These are phyloP conservation scores for Metacarcinus magister DNA, from an alignment of 2,888 invertebrate species.

Conservation along the genomic window DNA sequence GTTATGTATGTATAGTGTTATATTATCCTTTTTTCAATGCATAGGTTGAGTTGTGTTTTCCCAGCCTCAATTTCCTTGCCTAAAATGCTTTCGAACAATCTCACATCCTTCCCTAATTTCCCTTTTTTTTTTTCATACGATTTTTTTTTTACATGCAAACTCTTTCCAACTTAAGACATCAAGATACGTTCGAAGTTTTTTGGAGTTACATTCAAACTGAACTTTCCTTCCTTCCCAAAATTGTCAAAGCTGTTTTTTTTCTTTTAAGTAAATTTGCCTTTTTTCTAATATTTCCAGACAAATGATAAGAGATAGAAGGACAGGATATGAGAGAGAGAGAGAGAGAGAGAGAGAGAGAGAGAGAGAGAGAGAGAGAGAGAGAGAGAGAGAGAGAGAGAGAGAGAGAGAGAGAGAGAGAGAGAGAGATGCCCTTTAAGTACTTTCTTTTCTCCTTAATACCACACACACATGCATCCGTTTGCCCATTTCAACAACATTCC, in stretches of 20 bases:
- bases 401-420: background rate
- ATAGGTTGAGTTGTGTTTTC: background rate
- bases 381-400: too few relatives aligned
- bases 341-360: constrained; percentile 9
- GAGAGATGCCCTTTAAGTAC: background rate
- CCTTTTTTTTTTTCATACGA: background rate
- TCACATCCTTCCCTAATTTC: background rate
- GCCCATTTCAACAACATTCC: background rate
- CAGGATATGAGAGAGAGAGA: background rate
- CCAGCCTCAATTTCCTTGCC: background rate
- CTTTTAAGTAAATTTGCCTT: background rate
- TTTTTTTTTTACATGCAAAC: background rate
- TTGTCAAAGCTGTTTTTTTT: background rate
- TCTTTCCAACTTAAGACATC: background rate
- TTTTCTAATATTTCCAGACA: background rate
- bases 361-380: background rate
- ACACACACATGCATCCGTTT: background rate
- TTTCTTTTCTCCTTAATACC: background rate
- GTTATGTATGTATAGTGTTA: background rate
- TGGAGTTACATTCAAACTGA: background rate
- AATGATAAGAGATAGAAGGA: background rate
- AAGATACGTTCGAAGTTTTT: background rate
- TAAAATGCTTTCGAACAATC: background rate
- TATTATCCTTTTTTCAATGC: background rate
- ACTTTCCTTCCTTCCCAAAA: background rate